Conservation (phyloP, 1,140 invertebrate genomes). For the Gonioctena quinquepunctata region DNA sequence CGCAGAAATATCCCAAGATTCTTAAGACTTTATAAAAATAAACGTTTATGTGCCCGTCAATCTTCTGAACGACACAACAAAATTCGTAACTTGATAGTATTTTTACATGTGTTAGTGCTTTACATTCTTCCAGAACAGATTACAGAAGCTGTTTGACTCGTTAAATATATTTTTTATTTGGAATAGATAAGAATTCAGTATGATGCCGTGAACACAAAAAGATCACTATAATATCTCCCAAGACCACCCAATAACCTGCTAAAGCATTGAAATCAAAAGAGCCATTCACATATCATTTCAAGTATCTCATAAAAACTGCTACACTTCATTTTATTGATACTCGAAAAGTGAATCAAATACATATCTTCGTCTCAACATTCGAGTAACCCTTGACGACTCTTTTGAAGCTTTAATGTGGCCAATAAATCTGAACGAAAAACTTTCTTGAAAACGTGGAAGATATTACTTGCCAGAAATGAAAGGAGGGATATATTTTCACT, state of each 20-base stretch:
- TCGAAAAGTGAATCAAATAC: background rate
- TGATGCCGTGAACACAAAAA: background rate
- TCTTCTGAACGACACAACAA: background rate
- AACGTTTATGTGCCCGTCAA: background rate
- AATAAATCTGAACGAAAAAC: background rate
- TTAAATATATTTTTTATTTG: background rate
- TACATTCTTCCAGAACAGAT: background rate
- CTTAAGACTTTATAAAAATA: background rate
- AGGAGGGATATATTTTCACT: too few relatives aligned
- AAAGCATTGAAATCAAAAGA: background rate
- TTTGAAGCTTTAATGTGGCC: background rate
- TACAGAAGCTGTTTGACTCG: background rate
- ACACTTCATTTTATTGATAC: background rate
- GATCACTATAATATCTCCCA: background rate
- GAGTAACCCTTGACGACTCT: background rate
- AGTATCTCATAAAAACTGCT: too few relatives aligned
- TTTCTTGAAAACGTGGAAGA: background rate
- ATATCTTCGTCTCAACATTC: background rate
- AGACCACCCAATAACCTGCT: background rate
- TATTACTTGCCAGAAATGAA: background rate
- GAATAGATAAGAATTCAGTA: background rate
- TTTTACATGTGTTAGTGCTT: background rate
- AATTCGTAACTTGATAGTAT: too few relatives aligned
- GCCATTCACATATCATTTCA: background rate
- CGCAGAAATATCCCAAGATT: background rate